Percentiles rank a stretch among this genome's conserved stretches.
Evolutionary conservation across 2,113 vertebrate genomes (phyloP).

Genomic region (Haplochromis burtoni): DNA sequence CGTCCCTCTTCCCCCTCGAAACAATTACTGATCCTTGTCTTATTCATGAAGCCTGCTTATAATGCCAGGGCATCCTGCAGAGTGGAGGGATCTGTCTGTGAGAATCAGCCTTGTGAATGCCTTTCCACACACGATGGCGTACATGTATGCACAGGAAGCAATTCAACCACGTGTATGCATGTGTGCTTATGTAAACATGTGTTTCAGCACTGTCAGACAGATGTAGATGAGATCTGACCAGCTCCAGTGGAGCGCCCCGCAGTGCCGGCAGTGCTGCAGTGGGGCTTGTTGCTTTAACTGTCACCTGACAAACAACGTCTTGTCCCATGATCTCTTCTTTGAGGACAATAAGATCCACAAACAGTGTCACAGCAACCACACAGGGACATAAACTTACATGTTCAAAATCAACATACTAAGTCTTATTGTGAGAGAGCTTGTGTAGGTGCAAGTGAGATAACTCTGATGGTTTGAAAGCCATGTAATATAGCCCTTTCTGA

Average conservation of each 20-base stretch:
- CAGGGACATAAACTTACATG: neutral
- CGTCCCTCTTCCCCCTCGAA: neutral
- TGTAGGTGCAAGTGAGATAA: neutral
- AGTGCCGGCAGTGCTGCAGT: neutral
- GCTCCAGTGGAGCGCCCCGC: neutral
- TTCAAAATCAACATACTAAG: neutral
- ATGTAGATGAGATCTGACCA: neutral
- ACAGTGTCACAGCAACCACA: neutral
- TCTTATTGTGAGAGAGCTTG: neutral
- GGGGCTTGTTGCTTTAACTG: neutral
- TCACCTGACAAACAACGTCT: neutral
- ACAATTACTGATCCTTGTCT: slow-evolving; percentile 42
- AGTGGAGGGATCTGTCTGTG: neutral
- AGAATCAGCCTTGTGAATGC: neutral
- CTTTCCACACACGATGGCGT: neutral
- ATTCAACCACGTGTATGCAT: neutral
- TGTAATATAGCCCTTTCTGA: neutral
- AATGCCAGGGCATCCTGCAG: slow-evolving; percentile 16
- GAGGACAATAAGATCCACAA: neutral
- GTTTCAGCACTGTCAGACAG: neutral
- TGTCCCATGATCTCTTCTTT: neutral
- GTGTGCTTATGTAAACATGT: neutral
- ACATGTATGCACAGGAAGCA: neutral
- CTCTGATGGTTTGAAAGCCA: neutral
- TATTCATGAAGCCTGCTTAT: slow-evolving; percentile 1